These are phyloP conservation scores for Scaeva pyrastri DNA, from an alignment of 2,888 invertebrate species.

Conservation along the genomic window DNA sequence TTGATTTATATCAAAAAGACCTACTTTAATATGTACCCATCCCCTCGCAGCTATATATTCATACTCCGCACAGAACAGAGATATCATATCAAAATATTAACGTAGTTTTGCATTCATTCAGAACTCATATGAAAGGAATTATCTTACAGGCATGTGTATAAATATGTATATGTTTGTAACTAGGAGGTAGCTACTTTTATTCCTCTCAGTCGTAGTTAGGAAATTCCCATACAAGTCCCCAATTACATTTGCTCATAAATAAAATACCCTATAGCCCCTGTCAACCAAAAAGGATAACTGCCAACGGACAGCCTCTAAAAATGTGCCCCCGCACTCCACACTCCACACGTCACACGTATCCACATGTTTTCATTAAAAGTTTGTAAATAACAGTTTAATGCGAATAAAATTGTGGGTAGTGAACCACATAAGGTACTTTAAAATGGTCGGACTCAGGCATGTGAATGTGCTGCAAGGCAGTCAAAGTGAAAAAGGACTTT, in stretches of 20 bases:
- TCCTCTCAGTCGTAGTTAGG: conserved; percentile 6
- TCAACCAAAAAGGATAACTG: conserved; percentile 35
- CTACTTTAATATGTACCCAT: background rate
- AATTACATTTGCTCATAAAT: conserved; percentile 19
- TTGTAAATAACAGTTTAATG: conserved; percentile 68
- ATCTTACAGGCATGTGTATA: conserved; percentile 15
- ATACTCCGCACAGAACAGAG: too few species aligned
- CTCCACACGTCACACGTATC: conserved; percentile 35
- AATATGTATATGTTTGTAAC: too few species aligned
- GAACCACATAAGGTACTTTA: conserved; percentile 28
- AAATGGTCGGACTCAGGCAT: background rate
- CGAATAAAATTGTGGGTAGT: conserved; percentile 62
- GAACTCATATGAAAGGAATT: conserved; percentile 53
- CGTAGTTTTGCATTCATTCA: conserved; percentile 49
- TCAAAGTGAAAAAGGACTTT: background rate
- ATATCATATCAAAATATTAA: conserved; percentile 52
- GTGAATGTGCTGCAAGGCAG: too few species aligned
- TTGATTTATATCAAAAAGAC: conserved; percentile 49
- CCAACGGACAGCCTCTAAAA: background rate
- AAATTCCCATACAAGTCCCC: conserved; percentile 19
- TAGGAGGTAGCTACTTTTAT: conserved; percentile 29
- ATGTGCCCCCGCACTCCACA: background rate
- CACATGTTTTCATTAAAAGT: conserved; percentile 64
- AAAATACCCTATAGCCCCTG: background rate
- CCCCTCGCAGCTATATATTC: background rate